Conservation (phyloP, 2,888 invertebrate genomes). For the Carterocephalus palaemon region DNA sequence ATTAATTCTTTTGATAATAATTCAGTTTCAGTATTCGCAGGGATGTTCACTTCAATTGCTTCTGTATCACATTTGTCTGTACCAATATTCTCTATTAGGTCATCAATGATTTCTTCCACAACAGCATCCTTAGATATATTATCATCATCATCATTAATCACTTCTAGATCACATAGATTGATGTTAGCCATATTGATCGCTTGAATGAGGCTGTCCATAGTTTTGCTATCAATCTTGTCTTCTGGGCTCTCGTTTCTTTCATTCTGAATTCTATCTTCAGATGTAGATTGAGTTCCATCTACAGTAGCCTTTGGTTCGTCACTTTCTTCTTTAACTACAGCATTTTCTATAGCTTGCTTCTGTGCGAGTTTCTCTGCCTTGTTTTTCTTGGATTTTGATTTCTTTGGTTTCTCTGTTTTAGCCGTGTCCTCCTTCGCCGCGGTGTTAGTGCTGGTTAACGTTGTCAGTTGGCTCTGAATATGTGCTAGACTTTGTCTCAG, state of each 20-base stretch:
- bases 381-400: constrained; percentile 66
- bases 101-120: constrained; percentile 27
- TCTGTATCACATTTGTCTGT: not conserved
- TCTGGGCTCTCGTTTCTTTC: constrained; percentile 30
- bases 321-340: constrained; percentile 37
- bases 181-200: constrained; percentile 61
- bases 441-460: constrained; percentile 56
- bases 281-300: constrained; percentile 30
- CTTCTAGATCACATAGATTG: constrained; percentile 53
- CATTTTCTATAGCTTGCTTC: constrained; percentile 39
- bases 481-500: constrained; percentile 79
- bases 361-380: constrained; percentile 45
- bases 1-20: constrained; percentile 32
- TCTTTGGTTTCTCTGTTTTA: constrained; percentile 61
- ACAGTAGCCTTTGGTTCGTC: constrained; percentile 26
- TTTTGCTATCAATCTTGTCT: constrained; percentile 52
- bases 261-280: constrained; percentile 34
- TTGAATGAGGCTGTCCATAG: constrained; percentile 57
- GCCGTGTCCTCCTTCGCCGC: constrained; percentile 48
- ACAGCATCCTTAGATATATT: constrained; percentile 21
- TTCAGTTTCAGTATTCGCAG: constrained; percentile 4
- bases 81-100: constrained; percentile 20
- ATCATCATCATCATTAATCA: constrained; percentile 40
- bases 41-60: not conserved
- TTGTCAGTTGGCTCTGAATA: constrained; percentile 78